Percentiles rank a stretch among this genome's conserved stretches.
phyloP scores from a whole-genome alignment of 2,888 invertebrate species.

The Conops quadrifasciatus region DNA sequence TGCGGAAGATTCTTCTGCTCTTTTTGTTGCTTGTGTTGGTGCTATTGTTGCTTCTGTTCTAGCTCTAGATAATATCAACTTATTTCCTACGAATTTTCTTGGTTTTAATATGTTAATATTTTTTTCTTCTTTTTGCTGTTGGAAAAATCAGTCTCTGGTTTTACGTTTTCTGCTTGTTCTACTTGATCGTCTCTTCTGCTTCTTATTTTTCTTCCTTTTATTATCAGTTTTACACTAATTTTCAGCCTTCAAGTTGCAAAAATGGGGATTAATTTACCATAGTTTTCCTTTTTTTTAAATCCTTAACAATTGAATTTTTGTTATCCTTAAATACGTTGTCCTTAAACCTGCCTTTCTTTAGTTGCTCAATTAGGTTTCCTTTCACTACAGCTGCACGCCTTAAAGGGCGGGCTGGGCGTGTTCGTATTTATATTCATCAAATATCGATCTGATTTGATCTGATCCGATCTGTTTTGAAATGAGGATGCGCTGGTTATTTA shows the following conservation, averaged over 20 bases:
- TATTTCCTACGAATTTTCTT: constrained; percentile 34
- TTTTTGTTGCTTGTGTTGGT: constrained; percentile 1
- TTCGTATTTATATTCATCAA: no score
- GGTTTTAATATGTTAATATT: constrained; percentile 21
- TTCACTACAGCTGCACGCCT: no score
- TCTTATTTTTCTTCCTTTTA: constrained; percentile 33
- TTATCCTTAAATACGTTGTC: constrained; percentile 52
- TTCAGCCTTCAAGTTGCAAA: constrained; percentile 59
- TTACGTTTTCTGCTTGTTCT: constrained; percentile 17
- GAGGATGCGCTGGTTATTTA: constrained; percentile 41
- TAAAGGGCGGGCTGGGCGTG: no score
- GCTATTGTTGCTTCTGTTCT: neutral
- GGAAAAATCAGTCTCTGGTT: constrained; percentile 50
- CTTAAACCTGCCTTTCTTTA: constrained; percentile 53
- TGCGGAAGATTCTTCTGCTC: constrained; percentile 46
- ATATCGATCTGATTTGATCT: constrained; percentile 18
- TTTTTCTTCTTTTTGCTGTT: constrained; percentile 42
- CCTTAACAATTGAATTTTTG: constrained; percentile 27
- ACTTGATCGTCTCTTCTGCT: neutral
- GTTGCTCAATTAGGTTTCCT: no score
- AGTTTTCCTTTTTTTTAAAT: constrained; percentile 43
- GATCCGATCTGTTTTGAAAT: constrained; percentile 36
- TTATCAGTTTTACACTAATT: constrained; percentile 36
- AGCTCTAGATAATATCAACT: constrained; percentile 8
- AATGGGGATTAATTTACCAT: constrained; percentile 39